These are phyloP conservation scores for Drosophila meridionalis DNA, from an alignment of 2,888 invertebrate species.

Conservation along the genomic window DNA sequence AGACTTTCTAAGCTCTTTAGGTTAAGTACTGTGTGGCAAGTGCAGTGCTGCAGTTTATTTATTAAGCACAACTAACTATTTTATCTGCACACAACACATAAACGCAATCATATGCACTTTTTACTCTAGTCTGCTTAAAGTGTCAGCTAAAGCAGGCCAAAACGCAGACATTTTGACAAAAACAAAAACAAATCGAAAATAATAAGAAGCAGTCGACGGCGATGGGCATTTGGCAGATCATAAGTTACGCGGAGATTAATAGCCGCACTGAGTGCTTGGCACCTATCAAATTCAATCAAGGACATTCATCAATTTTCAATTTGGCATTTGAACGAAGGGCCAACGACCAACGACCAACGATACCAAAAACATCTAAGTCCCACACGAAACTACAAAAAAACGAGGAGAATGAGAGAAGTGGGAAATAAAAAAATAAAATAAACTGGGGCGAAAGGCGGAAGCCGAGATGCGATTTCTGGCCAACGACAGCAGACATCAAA, in stretches of 20 bases:
- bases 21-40: too few species aligned
- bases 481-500: constrained; percentile 74
- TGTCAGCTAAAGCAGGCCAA: constrained; percentile 14
- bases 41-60: too few species aligned
- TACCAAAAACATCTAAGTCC: constrained; percentile 14
- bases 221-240: constrained; percentile 59
- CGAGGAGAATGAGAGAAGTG: constrained; percentile 1
- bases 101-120: neutral
- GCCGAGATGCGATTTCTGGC: constrained; percentile 63
- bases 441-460: constrained; percentile 22
- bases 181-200: constrained; percentile 21
- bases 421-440: constrained; percentile 2
- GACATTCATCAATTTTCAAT: constrained; percentile 82
- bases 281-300: constrained; percentile 81
- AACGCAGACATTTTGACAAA: constrained; percentile 6
- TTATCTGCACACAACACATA: too few species aligned
- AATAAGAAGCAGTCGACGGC: constrained; percentile 10
- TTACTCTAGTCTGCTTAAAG: constrained; percentile 7
- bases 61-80: neutral
- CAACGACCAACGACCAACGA: constrained; percentile 19
- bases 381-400: constrained; percentile 49
- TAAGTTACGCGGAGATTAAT: constrained; percentile 78
- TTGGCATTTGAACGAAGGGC: constrained; percentile 65
- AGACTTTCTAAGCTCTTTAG: neutral
- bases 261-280: constrained; percentile 78